Evolutionary conservation across 2,113 vertebrate genomes (phyloP), one percentile per base, ranked within the genome.

Genomic region (Columba livia): DNA sequence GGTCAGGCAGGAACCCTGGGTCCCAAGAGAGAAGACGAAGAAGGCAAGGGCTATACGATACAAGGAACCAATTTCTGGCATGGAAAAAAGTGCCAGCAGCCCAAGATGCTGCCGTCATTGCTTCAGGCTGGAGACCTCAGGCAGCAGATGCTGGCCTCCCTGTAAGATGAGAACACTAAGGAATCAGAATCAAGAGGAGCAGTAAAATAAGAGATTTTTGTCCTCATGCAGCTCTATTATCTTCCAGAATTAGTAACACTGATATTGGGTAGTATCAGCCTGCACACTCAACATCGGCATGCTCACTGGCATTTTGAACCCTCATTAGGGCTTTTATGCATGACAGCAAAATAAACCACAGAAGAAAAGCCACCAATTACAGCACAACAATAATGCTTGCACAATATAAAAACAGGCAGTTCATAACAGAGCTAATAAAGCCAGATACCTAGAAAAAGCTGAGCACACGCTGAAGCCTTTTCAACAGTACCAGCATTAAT

Each of bases 401-500:
- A 70, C 40, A 91, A 61, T 66, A 84, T 23, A 86, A 96, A 90
- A 83, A 1, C 36, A 69, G 79, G 67, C 72, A 78, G 77, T 50
- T 92, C 77, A 70, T 47, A 80, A 50, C 36, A 89, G 64, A 69
- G 67, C 71, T 93, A 85, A 94, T 83, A 90, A 96, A 90, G 62
- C 64, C 61, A 26, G 13, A 75, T 72, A 75, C 34, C 71, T 24
- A 69, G 26, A 60, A 90, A 94, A 90, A 61, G 48, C 71, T 61
- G 67, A 96, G 67, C 20, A 53, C 18, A 79, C 67, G 18, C 10
- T 56, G 71, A 96, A 75, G 67, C 54, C 56, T 86, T 89, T 92
- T 94, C 77, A 95, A 86, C 91, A 87, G 48, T 73, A 78, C 15
- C 89, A 44, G 56, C 84, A 87, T 89, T 94, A 94, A 96, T 94